Evolutionary conservation across 1,140 invertebrate genomes (phyloP).

Genomic region (Drosophila pruinosa): DNA sequence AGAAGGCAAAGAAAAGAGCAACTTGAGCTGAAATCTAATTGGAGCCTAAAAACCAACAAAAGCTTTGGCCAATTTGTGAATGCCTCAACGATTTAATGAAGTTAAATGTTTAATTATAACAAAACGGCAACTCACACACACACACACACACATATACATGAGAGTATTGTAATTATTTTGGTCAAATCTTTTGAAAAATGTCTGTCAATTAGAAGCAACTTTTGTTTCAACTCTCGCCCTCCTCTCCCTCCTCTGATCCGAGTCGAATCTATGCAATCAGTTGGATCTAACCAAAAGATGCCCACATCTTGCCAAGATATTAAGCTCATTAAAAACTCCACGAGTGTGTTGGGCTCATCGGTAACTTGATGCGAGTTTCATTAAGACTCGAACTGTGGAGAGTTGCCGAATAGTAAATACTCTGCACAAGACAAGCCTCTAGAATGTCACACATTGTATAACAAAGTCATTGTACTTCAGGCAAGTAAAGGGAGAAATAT

Average conservation of each 20-base stretch:
- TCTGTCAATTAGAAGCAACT: slow-evolving; percentile 66
- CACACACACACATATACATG: not conserved
- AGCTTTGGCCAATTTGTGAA: slow-evolving; percentile 39
- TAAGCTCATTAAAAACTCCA: slow-evolving; percentile 77
- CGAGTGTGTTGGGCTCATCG: slow-evolving; percentile 24
- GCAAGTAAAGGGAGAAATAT: slow-evolving; percentile 42
- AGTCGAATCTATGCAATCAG: slow-evolving; percentile 63
- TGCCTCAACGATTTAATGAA: slow-evolving; percentile 62
- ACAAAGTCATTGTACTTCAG: not conserved
- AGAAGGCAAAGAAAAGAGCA: slow-evolving; percentile 7
- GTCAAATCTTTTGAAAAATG: slow-evolving; percentile 68
- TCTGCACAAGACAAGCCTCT: slow-evolving; percentile 1
- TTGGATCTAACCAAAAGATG: slow-evolving; percentile 63
- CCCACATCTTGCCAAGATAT: slow-evolving; percentile 72
- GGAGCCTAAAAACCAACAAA: slow-evolving; percentile 28
- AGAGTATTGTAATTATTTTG: slow-evolving; percentile 22
- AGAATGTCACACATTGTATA: not conserved
- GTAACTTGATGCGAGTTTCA: slow-evolving; percentile 79
- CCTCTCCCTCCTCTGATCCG: slow-evolving; percentile 8
- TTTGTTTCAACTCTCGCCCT: slow-evolving; percentile 51
- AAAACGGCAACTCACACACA: slow-evolving; percentile 30
- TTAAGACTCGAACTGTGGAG: slow-evolving; percentile 57
- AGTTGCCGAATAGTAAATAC: not conserved
- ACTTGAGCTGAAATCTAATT: slow-evolving; percentile 44
- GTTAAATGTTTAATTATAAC: slow-evolving; percentile 75